phyloP scores from a whole-genome alignment of 2,797 vertebrate genomes.

The Phataginus tetradactyla region DNA sequence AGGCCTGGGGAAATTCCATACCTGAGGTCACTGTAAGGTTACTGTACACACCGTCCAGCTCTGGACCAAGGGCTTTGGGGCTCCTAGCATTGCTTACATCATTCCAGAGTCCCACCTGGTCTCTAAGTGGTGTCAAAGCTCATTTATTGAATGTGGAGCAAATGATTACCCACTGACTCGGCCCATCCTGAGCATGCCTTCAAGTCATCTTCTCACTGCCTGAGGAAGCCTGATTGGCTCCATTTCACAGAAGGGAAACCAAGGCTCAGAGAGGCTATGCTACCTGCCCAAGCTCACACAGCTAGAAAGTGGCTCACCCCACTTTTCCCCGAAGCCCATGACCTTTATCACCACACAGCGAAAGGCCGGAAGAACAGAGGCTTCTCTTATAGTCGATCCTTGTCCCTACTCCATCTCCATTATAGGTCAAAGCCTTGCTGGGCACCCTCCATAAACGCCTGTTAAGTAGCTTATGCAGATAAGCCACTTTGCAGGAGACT shows the following conservation, averaged over 20 bases:
- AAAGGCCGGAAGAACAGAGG: background rate
- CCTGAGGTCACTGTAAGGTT: background rate
- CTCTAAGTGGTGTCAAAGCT: background rate
- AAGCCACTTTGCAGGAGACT: background rate
- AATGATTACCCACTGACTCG: accelerated
- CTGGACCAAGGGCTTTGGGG: accelerated
- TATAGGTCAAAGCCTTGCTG: background rate
- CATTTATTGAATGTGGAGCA: accelerated
- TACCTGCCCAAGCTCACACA: background rate
- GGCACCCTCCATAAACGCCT: background rate
- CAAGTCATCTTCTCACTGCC: background rate
- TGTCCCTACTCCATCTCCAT: background rate
- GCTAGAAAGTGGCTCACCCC: background rate
- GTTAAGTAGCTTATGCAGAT: slow-evolving; percentile 50
- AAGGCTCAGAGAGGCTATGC: background rate
- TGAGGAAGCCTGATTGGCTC: accelerated
- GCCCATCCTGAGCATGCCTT: accelerated
- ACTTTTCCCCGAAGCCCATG: accelerated
- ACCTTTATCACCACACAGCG: accelerated
- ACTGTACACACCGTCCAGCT: accelerated
- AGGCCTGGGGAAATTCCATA: background rate
- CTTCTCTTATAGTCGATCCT: accelerated
- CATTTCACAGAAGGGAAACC: background rate
- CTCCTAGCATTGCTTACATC: accelerated
- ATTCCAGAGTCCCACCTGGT: accelerated